Evolutionary conservation across 1,140 invertebrate genomes (phyloP), one percentile per base, ranked within the genome.

Genomic region (Zaprionus camerounensis): DNA sequence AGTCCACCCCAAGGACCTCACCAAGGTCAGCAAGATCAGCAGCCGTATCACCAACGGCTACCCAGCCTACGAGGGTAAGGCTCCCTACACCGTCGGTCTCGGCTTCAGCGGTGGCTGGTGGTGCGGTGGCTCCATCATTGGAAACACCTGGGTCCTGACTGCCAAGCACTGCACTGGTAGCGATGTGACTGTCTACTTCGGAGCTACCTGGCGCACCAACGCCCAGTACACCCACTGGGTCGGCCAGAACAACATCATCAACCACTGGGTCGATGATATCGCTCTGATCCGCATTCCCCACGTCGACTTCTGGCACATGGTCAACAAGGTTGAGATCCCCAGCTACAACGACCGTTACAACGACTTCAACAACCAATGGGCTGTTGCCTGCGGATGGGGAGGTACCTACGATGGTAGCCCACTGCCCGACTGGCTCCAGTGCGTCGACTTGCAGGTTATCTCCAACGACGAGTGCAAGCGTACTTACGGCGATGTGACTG

Each of bases 51-150:
- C 82, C 55, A 73, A 66, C 34, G 71, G 71, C 34, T 67, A 67
- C 24, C 71, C 63, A 31, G 71, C 71, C 44, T 59, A 59, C 34
- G 63, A 66, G 41, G 71, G 71, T 2, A 59, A 73, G 46, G 64
- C 71, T 3, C 71, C 63, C 34, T 73, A 73, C 24, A 67, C 63
- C 31, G 24, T 72, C 24, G 61, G 92, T 0, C 79, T 94, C 3
- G 53, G 68, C 6, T 82, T 94, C 78, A 78, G 90, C 31, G 61
- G 64, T 15, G 80, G 88, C 79, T 67, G 74, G 74, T 93, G 93
- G 82, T 96, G 95, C 81, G 95, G 95, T 9, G 95, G 94, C n/a
- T 94, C 94, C 36, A 79, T 95, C 51, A 93, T 95, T 22, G 91
- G 88, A 65, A 71, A 91, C 58, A 59, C 91, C n/a, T 94, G 93